A percentile compares a stretch with the other conserved stretches of the same genome.
Conservation (phyloP, 2,888 invertebrate genomes). For the Oscheius myriophilus region DNA sequence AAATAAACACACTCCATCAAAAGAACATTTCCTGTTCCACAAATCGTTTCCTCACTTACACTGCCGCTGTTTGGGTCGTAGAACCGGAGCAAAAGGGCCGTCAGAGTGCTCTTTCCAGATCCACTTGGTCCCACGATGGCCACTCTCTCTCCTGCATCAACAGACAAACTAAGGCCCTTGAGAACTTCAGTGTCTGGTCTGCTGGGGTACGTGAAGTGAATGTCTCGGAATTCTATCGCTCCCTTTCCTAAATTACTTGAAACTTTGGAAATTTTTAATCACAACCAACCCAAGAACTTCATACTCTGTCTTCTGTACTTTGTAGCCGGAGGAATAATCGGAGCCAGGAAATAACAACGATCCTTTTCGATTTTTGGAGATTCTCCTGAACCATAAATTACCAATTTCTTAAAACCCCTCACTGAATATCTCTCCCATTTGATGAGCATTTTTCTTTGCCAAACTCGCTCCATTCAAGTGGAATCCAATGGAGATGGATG, state of each 20-base stretch:
- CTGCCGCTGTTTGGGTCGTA: constrained; percentile 63
- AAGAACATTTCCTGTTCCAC: neutral
- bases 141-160: constrained; percentile 66
- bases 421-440: constrained; percentile 61
- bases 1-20: no score
- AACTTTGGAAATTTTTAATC: neutral
- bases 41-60: constrained; percentile 49
- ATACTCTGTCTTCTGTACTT: constrained; percentile 51
- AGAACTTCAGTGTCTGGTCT: constrained; percentile 75
- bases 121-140: constrained; percentile 68
- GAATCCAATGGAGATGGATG: constrained; percentile 68
- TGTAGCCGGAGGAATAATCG: constrained; percentile 39
- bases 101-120: constrained; percentile 66
- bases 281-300: constrained; percentile 47
- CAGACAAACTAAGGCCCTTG: constrained; percentile 55
- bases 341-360: constrained; percentile 42
- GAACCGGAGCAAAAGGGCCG: constrained; percentile 67
- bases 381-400: constrained; percentile 37
- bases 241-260: constrained; percentile 51
- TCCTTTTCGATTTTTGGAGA: constrained; percentile 51
- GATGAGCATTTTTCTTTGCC: constrained; percentile 63
- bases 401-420: neutral
- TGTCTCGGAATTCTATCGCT: constrained; percentile 78
- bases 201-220: constrained; percentile 86
- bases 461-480: constrained; percentile 64